Evolutionary conservation across 2,888 invertebrate genomes (phyloP), one percentile per base, ranked within the genome.

Genomic region (Agelastica alni): DNA sequence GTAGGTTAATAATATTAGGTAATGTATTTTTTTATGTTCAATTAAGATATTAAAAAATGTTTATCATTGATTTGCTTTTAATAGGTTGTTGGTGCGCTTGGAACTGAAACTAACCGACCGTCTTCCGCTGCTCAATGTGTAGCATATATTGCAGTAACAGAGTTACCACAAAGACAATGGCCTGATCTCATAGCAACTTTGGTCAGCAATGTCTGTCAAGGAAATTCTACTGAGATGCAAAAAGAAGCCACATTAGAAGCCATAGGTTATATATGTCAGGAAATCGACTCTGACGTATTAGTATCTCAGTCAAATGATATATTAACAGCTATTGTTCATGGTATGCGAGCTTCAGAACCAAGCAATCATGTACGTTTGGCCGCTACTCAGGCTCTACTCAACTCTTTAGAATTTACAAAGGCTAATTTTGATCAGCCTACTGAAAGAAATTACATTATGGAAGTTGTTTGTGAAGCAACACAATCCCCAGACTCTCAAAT

Each of bases 51-150:
- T 10, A 9, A 9, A 17, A 16, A 31, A 2, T 10, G 31, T 12
- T 16, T 30, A 47, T 5, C 9, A n/a, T n/a, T n/a, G 9, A 18
- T 26, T 9, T 20, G 49, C 45, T 30, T 59, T 58, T 49, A 55
- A 62, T 77, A 96, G 96, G 93, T 96, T 70, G 80, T 99, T 69
- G 85, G 86, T 66, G 91, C 98, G 7, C 83, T 99, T 67, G 98
- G 99, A 56, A 98, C 99, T 58, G 99, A 99, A 81, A 91, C 88
- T 58, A 89, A 88, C 61, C 82, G 98, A 60, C 99, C 98, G 2
- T 96, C 96, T 68, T 94, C 96, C 45, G 98, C 98, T 4, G 98
- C 99, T 1, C 99, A 99, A 77, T 99, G 99, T 80, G 96, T 99
- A 37, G 98, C 99, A 1, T 96, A 96, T 76, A 94, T 99, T 56